Evolutionary conservation across 2,888 invertebrate genomes (phyloP).

Genomic region (Heliconius erato): DNA sequence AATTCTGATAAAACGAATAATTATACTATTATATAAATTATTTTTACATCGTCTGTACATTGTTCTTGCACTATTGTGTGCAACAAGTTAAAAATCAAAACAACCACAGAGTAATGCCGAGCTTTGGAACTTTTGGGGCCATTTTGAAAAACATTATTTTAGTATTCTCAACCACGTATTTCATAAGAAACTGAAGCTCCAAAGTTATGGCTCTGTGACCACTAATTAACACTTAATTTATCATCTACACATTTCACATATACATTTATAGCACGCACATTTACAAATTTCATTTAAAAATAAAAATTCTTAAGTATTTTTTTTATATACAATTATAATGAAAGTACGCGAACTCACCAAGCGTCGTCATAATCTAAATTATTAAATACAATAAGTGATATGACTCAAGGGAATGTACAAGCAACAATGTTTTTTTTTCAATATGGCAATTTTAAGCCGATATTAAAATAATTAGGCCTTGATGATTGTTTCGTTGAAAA

Average conservation of each 20-base stretch:
- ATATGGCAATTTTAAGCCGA: constrained; percentile 47
- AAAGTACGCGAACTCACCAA: constrained; percentile 64
- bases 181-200: constrained; percentile 29
- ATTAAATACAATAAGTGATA: constrained; percentile 74
- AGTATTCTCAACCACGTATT: neutral
- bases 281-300: constrained; percentile 73
- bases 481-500: constrained; percentile 49
- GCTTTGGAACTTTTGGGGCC: constrained; percentile 3
- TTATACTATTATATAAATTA: constrained; percentile 56
- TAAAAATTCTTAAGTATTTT: constrained; percentile 59
- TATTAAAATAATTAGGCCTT: constrained; percentile 53
- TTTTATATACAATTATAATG: constrained; percentile 56
- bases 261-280: constrained; percentile 81
- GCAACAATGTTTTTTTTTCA: constrained; percentile 52
- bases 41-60: constrained; percentile 57
- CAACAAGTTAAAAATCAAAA: constrained; percentile 36
- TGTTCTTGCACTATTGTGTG: constrained; percentile 43
- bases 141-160: neutral
- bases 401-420: constrained; percentile 76
- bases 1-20: constrained; percentile 43
- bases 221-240: constrained; percentile 45
- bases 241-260: constrained; percentile 65
- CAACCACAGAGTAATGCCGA: constrained; percentile 33
- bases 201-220: constrained; percentile 42
- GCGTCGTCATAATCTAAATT: constrained; percentile 67